phyloP scores from a whole-genome alignment of 1,140 invertebrate genomes.

The Popillia japonica region DNA sequence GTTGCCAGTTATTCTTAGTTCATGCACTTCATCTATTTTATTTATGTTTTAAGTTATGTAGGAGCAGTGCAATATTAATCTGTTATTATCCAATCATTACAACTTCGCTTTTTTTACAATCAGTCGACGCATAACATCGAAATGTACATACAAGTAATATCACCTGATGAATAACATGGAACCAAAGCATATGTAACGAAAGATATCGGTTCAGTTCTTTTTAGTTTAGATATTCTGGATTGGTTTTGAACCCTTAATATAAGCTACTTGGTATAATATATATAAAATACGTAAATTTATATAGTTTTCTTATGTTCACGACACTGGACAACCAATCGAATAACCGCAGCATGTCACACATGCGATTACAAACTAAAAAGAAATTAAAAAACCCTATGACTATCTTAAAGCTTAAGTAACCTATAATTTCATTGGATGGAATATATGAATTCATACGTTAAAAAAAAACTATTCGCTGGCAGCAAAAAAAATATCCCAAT shows the following conservation, averaged over 20 bases:
- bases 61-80: constrained; percentile 12
- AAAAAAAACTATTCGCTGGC: neutral
- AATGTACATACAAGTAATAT: constrained; percentile 55
- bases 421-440: constrained; percentile 37
- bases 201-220: constrained; percentile 19
- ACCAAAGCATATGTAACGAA: constrained; percentile 16
- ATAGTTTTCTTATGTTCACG: constrained; percentile 52
- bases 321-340: constrained; percentile 44
- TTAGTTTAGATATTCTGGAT: neutral
- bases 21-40: neutral
- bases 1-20: neutral
- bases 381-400: constrained; percentile 53
- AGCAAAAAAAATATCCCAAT: neutral
- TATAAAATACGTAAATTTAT: constrained; percentile 55
- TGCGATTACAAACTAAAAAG: neutral
- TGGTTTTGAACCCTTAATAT: constrained; percentile 20
- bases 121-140: constrained; percentile 57
- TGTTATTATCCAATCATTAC: constrained; percentile 11
- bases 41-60: constrained; percentile 7
- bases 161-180: constrained; percentile 52
- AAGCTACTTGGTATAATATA: constrained; percentile 44
- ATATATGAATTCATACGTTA: too few species aligned
- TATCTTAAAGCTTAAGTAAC: constrained; percentile 59
- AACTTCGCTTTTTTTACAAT: constrained; percentile 45
- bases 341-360: neutral